These are phyloP conservation scores for Poeciliopsis gracilis DNA, from an alignment of 2,797 vertebrate species.

Conservation along the genomic window DNA sequence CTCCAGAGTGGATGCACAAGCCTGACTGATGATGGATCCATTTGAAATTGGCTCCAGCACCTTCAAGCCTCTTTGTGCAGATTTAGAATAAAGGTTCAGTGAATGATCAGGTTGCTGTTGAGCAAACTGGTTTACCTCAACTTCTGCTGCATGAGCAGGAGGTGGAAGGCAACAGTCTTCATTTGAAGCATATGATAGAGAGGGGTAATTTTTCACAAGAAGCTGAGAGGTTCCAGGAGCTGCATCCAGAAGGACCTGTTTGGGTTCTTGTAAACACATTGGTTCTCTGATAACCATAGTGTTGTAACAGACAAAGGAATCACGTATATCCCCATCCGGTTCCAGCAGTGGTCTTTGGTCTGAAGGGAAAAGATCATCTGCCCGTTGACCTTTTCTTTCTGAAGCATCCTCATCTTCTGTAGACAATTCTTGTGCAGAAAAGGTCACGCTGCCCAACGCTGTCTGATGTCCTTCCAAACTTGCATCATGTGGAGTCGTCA, in stretches of 20 bases:
- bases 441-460: constrained; percentile 46
- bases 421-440: constrained; percentile 45
- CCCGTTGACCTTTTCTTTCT: constrained; percentile 32
- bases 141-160: constrained; percentile 16
- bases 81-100: constrained; percentile 12
- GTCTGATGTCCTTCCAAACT: constrained; percentile 62
- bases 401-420: constrained; percentile 45
- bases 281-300: not conserved
- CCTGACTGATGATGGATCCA: constrained; percentile 17
- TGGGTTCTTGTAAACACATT: constrained; percentile 16
- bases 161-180: constrained; percentile 10
- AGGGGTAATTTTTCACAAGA: constrained; percentile 18
- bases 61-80: constrained; percentile 10
- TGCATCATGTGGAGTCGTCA: constrained; percentile 76
- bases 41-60: constrained; percentile 25
- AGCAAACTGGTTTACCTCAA: constrained; percentile 14
- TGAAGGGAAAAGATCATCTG: constrained; percentile 19
- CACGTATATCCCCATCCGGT: constrained; percentile 5
- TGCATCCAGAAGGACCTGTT: constrained; percentile 8
- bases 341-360: constrained; percentile 22
- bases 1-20: constrained; percentile 11
- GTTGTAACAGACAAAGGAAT: constrained; percentile 8
- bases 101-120: constrained; percentile 8
- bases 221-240: constrained; percentile 22
- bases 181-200: not conserved